Evolutionary conservation across 2,888 invertebrate genomes (phyloP), one percentile per base, ranked within the genome.

Genomic region (Thelaira solivaga): DNA sequence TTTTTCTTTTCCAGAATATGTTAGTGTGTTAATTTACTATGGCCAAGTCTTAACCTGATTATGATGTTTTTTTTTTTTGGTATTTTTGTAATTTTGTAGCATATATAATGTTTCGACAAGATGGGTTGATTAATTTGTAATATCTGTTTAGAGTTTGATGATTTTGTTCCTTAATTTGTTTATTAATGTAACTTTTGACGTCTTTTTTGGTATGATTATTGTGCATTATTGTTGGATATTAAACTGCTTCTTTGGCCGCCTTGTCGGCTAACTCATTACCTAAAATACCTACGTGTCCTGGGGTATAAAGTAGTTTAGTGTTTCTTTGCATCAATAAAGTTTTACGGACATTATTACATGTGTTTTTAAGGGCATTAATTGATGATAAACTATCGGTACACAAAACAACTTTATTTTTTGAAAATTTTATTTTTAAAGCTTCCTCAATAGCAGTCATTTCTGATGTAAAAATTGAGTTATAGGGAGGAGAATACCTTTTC

Each of bases 331-430:
- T n/a, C 13, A 36, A 4, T 36, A 36, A n/a, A 1, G 4, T 1
- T 36, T 36, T 13, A 3, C n/a, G 36, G 4, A 36, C 36, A 6
- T n/a, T 34, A 6, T 20, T 34, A n/a, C 11, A 18, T 11, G 51
- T 34, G n/a, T 53, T 57, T 41, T 43, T 59, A 20, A 59, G 24
- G 2, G 41, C 16, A 2, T 43, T 43, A 10, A 59, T 59, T 16
- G 43, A 26, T 18, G 41, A 59, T 26, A 59, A 16, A 59, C 41
- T 59, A 10, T 59, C 43, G 6, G 59, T 18, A 43, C 59, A 59
- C n/a, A 59, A 13, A 10, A 61, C n/a, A 1, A 45, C 8, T 43
- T 45, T 61, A n/a, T 6, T 20, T 1, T 7, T 29, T 0, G 47
- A 6, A 1, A 18, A 22, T 34, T 62, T 62, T 49, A 10, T 10